A percentile compares a stretch with the other conserved stretches of the same genome.
Evolutionary conservation across 2,113 vertebrate genomes (phyloP).

Genomic region (Apus apus): DNA sequence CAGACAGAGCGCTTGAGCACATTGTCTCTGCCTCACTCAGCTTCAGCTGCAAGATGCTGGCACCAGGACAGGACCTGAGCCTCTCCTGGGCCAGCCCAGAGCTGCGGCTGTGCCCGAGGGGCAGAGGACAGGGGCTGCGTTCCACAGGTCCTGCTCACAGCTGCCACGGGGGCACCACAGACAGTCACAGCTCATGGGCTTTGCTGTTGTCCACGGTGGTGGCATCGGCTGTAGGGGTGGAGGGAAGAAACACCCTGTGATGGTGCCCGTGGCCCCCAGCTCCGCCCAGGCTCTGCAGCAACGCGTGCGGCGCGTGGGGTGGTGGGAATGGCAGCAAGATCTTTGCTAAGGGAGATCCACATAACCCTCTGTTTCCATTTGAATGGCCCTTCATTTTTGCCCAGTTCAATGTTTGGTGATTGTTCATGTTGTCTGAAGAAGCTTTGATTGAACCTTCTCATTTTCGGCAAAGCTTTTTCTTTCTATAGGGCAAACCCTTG

Average conservation of each 20-base stretch:
- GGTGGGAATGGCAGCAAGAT: background rate
- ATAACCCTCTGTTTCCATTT: slow-evolving; percentile 16
- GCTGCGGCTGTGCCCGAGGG: no score
- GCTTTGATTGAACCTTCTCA: slow-evolving; percentile 61
- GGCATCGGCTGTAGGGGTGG: slow-evolving; percentile 71
- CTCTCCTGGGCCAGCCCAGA: background rate
- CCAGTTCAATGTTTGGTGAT: slow-evolving; percentile 20
- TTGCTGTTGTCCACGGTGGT: slow-evolving; percentile 23
- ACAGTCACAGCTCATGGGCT: accelerated
- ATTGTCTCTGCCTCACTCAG: slow-evolving; percentile 69
- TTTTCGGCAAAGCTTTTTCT: slow-evolving; percentile 32
- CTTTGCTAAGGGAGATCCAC: slow-evolving; percentile 5
- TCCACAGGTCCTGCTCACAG: background rate
- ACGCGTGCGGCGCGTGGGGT: background rate
- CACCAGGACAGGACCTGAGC: background rate
- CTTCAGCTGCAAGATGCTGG: background rate
- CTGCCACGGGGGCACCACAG: accelerated
- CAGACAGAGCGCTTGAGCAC: slow-evolving; percentile 75
- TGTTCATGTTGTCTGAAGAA: slow-evolving; percentile 30
- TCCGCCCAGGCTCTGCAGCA: slow-evolving; percentile 58
- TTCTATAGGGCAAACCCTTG: slow-evolving; percentile 22
- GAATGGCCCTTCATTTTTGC: slow-evolving; percentile 49
- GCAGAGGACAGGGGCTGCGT: no score
- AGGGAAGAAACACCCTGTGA: slow-evolving; percentile 78
- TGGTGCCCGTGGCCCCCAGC: slow-evolving; percentile 57